Evolutionary conservation across 92 coral and sea anemone genomes (phyloP).

Genomic region (Parazoanthus swiftii): DNA sequence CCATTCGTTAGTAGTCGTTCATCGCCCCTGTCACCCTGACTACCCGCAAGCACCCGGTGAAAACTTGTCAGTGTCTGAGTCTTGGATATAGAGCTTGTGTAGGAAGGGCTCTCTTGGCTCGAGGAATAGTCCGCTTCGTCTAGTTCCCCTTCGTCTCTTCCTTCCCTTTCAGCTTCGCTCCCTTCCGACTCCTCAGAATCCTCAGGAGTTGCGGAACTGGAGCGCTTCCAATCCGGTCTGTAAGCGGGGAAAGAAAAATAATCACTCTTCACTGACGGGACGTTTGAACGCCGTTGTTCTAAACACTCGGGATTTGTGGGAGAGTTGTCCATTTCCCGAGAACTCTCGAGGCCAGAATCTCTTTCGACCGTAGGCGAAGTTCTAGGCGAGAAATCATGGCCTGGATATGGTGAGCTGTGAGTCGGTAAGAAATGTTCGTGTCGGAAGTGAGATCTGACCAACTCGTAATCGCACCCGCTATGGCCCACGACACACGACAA

Average conservation of each 20-base stretch:
- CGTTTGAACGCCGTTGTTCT: slow-evolving; percentile 22
- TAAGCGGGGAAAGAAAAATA: slow-evolving; percentile 97
- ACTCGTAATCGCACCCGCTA: slow-evolving; percentile 18
- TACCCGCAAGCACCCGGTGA: slow-evolving; percentile 1
- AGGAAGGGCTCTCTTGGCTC: slow-evolving; percentile 35
- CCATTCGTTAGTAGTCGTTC: slow-evolving; percentile 19
- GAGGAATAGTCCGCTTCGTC: slow-evolving; percentile 30
- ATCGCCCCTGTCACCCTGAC: slow-evolving; percentile 33
- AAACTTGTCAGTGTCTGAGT: slow-evolving; percentile 19
- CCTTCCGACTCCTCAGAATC: slow-evolving; percentile 49
- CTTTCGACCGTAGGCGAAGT: slow-evolving; percentile 24
- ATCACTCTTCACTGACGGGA: slow-evolving; percentile 59
- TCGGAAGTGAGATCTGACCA: slow-evolving; percentile 28
- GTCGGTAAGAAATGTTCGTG: slow-evolving; percentile 23
- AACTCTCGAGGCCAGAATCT: slow-evolving; percentile 32
- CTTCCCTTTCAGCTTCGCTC: slow-evolving; percentile 52
- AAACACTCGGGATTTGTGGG: slow-evolving; percentile 31
- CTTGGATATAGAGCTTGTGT: neutral
- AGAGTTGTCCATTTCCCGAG: slow-evolving; percentile 41
- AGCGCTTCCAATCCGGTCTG: slow-evolving; percentile 67
- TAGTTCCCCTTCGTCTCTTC: slow-evolving; percentile 16
- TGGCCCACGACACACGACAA: slow-evolving; percentile 43
- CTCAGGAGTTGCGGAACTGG: slow-evolving; percentile 41
- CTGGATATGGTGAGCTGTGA: neutral
- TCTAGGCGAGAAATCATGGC: slow-evolving; percentile 2